Evolutionary conservation across 1,140 invertebrate species (phyloP).

Genomic region (Anastrepha obliqua): DNA sequence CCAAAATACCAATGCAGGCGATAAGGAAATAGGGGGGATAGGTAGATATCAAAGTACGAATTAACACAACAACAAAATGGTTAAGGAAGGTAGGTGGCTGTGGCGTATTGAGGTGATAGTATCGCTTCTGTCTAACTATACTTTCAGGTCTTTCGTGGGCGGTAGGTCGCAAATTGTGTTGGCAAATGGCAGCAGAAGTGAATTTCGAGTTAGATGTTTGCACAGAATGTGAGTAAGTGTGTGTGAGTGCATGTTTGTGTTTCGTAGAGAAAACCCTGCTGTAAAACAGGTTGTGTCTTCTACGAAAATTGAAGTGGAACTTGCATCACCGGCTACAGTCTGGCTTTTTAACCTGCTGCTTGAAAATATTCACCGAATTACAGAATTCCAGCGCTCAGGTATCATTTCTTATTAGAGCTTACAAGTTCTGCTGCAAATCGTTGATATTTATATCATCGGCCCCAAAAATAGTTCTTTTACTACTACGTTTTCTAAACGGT

Average conservation of each 20-base stretch:
- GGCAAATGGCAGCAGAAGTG: background rate
- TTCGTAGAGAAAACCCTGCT: background rate
- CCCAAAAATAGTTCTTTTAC: no score
- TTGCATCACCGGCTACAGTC: background rate
- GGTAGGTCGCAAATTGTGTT: background rate
- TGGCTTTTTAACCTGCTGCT: background rate
- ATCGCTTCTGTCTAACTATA: background rate
- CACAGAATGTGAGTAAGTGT: background rate
- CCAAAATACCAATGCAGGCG: background rate
- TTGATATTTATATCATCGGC: no score
- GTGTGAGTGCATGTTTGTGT: background rate
- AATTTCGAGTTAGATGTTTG: background rate
- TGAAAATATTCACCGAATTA: no score
- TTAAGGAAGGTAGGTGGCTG: background rate
- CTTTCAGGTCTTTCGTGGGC: background rate
- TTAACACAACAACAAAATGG: background rate
- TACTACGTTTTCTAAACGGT: no score
- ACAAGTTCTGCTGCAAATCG: no score
- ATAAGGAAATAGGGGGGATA: background rate
- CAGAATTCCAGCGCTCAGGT: no score
- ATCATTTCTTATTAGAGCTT: no score
- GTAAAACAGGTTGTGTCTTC: background rate
- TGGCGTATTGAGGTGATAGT: background rate
- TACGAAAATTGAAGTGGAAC: background rate
- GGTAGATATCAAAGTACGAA: background rate